Evolutionary conservation across 2,113 vertebrate species (phyloP), one percentile per base, ranked within the genome.

Genomic region (Onychostruthus taczanowskii): DNA sequence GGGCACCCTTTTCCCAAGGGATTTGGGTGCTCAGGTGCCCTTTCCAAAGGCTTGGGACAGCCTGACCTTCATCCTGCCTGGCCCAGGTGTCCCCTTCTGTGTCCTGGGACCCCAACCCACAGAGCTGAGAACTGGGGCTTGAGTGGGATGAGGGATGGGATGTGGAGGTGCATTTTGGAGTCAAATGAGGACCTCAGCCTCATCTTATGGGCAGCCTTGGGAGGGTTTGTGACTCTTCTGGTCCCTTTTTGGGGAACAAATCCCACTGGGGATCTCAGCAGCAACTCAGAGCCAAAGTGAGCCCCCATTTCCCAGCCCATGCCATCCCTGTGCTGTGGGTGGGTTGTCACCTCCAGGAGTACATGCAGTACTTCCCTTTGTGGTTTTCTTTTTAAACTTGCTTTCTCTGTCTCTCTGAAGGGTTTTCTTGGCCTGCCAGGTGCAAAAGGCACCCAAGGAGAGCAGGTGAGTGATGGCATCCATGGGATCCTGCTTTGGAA

Each of bases 371-470:
- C 4, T 68, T 28, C 63, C 16, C 28, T 69, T 23, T 9, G 53
- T 28, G 59, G 2, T 31, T 43, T 59, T 10, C n/a, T 41, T 27
- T 37, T 16, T 39, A 10, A 10, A 59, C n/a, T 41, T 52, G 1
- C 6, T 3, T 49, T 84, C 77, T 55, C 6, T 75, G 11, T 92
- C 31, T 94, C 79, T 39, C 81, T 90, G 46, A 78, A 99, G 99
- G 99, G 99, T 13, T 28, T 95, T 31, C 81, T 94, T 37, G 99
- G 99, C 52, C 79, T 77, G 61, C 96, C 79, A 21, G 99, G 99
- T 50, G 82, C 96, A 5, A 94, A 93, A 72, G 98, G 99, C 27
- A 84, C 97, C 81, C 89, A 67, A 21, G 99, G 99, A 56, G 76
- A 95, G 35, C 62, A 4, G 89, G 99, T 99, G 96, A 94, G 98